Evolutionary conservation across 2,113 vertebrate species (phyloP), one percentile per base, ranked within the genome.

Genomic region (Halichoerus grypus): DNA sequence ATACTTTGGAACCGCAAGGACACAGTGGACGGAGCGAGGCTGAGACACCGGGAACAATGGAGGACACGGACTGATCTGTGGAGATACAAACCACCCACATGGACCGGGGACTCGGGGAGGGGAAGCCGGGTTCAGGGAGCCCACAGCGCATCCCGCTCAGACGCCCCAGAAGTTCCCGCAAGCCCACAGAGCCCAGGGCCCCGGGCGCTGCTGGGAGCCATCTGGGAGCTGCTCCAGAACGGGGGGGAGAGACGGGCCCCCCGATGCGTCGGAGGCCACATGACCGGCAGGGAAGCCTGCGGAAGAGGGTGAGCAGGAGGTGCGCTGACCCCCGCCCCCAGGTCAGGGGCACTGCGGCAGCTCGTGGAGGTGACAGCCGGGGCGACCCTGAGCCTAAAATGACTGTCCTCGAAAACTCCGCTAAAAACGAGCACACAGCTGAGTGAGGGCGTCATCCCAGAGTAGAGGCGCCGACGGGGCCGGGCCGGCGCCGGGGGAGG

Each of bases 11-110:
- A 16, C 24, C 0, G 0, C 16, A 7, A 16, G 7, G 46, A 26
- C 13, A 15, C 16, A 1, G 1, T 1, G 39, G 16, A 57, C 21
- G 1, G 5, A 0, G 3, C 4, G 0, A 4, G 3, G 21, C 55
- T 3, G 7, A 9, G 4, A 19, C 3, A 0, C 10, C 5, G 31
- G 31, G 18, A 7, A 33, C 4, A 6, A 1, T 1, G 31, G 1
- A 1, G 36, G 36, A 42, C 4, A 53, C 5, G 14, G 76, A 28
- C 36, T 7, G 42, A 8, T 74, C 4, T 26, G 72, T 74, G 24
- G 12, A 28, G 36, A 42, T 6, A 8, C 22, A 26, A 26, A 13
- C 15, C 39, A 46, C 39, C 22, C 39, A 7, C 39, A 15, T 24
- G 6, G 21, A 13, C 71, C 5, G 36, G 39, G 71, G 39, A 26